Base-by-base conservation (phyloP, 2,797 vertebrate genomes). In the Platyrinchus mystaceus region DNA sequence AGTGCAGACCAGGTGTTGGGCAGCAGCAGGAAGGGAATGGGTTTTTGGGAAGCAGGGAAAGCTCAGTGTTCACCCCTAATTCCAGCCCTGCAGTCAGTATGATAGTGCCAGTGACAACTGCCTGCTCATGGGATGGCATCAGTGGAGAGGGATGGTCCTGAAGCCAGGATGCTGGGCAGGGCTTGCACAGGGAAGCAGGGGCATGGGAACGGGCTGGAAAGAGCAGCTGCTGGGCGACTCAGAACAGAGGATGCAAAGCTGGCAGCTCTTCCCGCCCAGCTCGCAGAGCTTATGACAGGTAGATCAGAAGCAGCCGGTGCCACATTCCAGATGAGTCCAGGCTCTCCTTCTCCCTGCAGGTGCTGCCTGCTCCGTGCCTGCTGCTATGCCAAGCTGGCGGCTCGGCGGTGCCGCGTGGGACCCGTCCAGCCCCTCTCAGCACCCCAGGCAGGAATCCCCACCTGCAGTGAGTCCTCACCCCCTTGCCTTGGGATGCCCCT, bases 351-450 rank as follows among this genome's bases (percentile, higher is more conserved):
- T 68, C 30, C 3, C 80, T 1, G 21, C 71, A 96, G 95, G 78
- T 96, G 96, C 92, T 91, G 93, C 91, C 79, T 28, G 87, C 93
- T 95, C 68, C 96, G 92, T 9, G 52, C 91, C 91, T 93, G 89
- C 84, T 96, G 96, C 89, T 90, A 87, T 0, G 91, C 96, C 89
- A 52, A 0, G 89, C 94, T 96, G 89, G 95, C 87, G 0, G 95
- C 95, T 4, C 87, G 64, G 27, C 94, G 78, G 0, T 96, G 96
- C 89, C 87, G 13, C 13, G 0, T n/a, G 67, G 67, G 89, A 79
- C 59, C 70, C 0, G 4, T 1, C 2, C 89, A 24, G 63, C 84
- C 46, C 4, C 12, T 37, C 15, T 0, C 6, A 0, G 20, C 0
- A 0, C 2, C 53, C 18, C 8, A 2, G 28, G 6, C 67, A 3